phyloP scores from a whole-genome alignment of 2,888 invertebrate genomes.

The Stenchaetothrips biformis region DNA sequence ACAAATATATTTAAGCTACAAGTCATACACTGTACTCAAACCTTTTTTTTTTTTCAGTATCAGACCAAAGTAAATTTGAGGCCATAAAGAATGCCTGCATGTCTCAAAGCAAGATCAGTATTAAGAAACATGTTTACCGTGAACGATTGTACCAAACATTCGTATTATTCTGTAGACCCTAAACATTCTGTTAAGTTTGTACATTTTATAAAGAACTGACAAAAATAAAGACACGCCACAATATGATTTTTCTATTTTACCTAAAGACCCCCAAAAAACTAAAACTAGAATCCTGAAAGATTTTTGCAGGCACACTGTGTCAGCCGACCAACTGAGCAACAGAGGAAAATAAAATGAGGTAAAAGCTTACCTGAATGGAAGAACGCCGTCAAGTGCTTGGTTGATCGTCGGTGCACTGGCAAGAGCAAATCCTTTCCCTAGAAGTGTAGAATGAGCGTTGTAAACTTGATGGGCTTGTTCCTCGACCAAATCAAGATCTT shows the following conservation, averaged over 20 bases:
- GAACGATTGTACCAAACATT: conserved; percentile 17
- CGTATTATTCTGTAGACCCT: conserved; percentile 20
- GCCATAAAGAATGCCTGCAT: neutral
- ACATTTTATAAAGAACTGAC: conserved; percentile 25
- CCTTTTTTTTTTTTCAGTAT: neutral
- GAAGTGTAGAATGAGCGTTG: conserved; percentile 64
- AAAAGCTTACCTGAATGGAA: conserved; percentile 69
- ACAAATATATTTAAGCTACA: neutral
- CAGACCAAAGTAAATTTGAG: conserved; percentile 17
- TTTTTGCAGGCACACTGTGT: too few relatives aligned
- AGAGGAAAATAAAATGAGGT: neutral
- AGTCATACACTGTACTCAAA: neutral
- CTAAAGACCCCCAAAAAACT: neutral
- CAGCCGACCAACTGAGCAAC: too few relatives aligned
- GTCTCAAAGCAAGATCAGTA: conserved; percentile 6
- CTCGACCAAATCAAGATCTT: conserved; percentile 67
- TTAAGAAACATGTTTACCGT: neutral
- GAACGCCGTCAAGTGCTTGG: conserved; percentile 83
- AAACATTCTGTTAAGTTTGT: conserved; percentile 25
- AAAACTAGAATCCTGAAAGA: too few relatives aligned
- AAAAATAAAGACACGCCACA: conserved; percentile 10
- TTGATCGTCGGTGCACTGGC: conserved; percentile 80
- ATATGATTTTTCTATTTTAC: neutral
- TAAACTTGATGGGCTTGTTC: conserved; percentile 59
- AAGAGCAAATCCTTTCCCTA: conserved; percentile 85